Evolutionary conservation across 2,113 vertebrate species (phyloP).

Genomic region (Aplodontia rufa): DNA sequence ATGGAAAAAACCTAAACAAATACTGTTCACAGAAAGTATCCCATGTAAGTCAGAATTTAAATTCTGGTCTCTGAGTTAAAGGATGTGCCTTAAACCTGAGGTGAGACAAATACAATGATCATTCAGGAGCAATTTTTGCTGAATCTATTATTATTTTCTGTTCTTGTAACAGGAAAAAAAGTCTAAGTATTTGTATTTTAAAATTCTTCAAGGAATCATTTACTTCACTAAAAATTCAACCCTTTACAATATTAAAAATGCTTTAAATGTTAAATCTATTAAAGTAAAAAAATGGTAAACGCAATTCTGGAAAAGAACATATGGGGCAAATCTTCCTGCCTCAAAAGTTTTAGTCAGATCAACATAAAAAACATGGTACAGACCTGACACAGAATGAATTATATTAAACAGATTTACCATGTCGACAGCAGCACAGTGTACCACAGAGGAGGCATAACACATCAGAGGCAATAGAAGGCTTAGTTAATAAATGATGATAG

Average conservation of each 20-base stretch:
- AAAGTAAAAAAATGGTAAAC: not conserved
- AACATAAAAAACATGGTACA: not conserved
- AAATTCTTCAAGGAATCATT: not conserved
- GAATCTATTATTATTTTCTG: not conserved
- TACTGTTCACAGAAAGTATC: not conserved
- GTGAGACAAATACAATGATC: not conserved
- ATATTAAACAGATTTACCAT: not conserved
- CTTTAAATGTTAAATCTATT: constrained; percentile 2
- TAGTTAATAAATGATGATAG: not conserved
- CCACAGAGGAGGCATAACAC: not conserved
- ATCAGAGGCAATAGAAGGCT: not conserved
- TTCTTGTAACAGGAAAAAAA: constrained; percentile 4
- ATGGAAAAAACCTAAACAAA: not conserved
- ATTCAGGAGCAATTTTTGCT: not conserved
- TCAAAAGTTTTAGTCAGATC: constrained; percentile 3
- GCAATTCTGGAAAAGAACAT: not conserved
- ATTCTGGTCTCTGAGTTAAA: not conserved
- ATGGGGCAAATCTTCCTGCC: not conserved
- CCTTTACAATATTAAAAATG: not conserved
- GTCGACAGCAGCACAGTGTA: not conserved
- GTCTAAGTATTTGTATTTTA: not conserved
- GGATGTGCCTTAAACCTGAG: not conserved
- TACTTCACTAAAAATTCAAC: not conserved
- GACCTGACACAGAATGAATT: not conserved
- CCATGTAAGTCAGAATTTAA: not conserved